A percentile compares a stretch with the other conserved stretches of the same genome.
Evolutionary conservation across 2,888 invertebrate species (phyloP).

Genomic region (Pachydiplax longipennis): DNA sequence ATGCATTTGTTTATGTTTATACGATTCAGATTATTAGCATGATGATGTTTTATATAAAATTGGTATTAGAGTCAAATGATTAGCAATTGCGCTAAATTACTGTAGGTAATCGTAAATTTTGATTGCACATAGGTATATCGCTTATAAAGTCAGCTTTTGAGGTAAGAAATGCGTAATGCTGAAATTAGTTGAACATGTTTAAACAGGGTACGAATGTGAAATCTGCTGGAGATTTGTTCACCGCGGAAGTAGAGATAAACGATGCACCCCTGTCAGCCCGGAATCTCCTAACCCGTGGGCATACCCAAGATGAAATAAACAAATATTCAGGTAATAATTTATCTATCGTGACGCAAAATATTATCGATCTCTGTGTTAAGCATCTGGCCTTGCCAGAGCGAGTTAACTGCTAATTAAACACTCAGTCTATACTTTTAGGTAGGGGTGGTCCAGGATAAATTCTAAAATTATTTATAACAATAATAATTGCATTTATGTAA

Average conservation of each 20-base stretch:
- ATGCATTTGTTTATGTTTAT: too few relatives aligned
- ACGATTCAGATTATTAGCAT: too few relatives aligned
- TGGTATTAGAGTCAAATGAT: background rate
- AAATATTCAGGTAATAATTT: slow-evolving; percentile 57
- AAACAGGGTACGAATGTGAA: slow-evolving; percentile 43
- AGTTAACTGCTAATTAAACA: too few relatives aligned
- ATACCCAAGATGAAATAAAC: slow-evolving; percentile 67
- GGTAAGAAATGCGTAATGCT: background rate
- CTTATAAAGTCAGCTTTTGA: background rate
- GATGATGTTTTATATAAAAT: too few relatives aligned
- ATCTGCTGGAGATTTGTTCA: slow-evolving; percentile 51
- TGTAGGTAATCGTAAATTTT: background rate
- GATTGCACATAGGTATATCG: background rate
- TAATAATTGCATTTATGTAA: too few relatives aligned
- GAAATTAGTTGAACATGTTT: slow-evolving; percentile 4
- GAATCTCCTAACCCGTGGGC: slow-evolving; percentile 66
- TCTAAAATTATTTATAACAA: background rate
- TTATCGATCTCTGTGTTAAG: too few relatives aligned
- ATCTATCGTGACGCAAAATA: background rate
- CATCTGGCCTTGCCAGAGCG: too few relatives aligned
- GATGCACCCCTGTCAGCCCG: slow-evolving; percentile 66
- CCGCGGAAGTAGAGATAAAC: slow-evolving; percentile 68
- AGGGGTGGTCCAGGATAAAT: background rate
- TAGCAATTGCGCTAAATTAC: background rate
- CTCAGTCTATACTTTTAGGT: background rate